Conservation (phyloP, 2,113 vertebrate genomes). For the rabbit (Oryctolagus cuniculus) region mOryCun1.1 NC_091434.1:79758501-79759000, state of each 20-base stretch:
- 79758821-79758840: not conserved
- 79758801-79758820: not conserved
- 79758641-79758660: not conserved
- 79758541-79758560: not conserved
- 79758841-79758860: constrained; percentile 40
- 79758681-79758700: not conserved
- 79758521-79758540: not conserved
- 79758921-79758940: too few species aligned
- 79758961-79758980: too few species aligned
- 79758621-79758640: not conserved
- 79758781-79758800: not conserved
- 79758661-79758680: constrained; percentile 7
- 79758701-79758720: not conserved
- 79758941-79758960: too few species aligned
- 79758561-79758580: not conserved
- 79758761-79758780: not conserved
- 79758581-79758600: not conserved
- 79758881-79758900: too few species aligned
- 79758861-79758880: too few species aligned
- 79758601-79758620: not conserved
- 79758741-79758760: constrained; percentile 16
- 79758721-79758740: constrained; percentile 47
- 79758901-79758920: too few species aligned
- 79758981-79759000: too few species aligned
- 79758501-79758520: not conserved